Conservation (phyloP, 2,113 vertebrate genomes). For the Dipodomys merriami region DNA sequence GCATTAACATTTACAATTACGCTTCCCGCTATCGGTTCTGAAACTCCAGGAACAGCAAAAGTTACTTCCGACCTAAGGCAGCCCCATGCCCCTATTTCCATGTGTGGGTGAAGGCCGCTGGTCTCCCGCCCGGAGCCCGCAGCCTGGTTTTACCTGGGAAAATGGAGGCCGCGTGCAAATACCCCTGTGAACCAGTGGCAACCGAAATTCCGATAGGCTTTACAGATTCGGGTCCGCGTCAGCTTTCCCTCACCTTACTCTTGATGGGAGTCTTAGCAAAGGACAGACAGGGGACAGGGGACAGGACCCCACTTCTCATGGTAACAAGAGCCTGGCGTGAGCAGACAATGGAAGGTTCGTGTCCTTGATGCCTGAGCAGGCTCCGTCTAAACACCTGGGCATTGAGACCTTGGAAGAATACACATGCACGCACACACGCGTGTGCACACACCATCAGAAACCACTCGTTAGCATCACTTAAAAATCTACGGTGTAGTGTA, state of each 20-base stretch:
- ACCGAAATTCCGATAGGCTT: neutral
- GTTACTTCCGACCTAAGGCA: conserved; percentile 62
- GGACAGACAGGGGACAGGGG: neutral
- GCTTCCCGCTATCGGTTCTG: conserved; percentile 59
- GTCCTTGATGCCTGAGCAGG: neutral
- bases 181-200: neutral
- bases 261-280: neutral
- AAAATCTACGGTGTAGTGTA: neutral
- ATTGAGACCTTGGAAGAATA: neutral
- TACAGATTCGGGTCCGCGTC: neutral
- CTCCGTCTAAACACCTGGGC: neutral
- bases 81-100: neutral
- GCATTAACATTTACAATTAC: conserved; percentile 65
- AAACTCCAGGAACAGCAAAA: conserved; percentile 67
- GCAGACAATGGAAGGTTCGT: neutral
- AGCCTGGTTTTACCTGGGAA: neutral
- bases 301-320: neutral
- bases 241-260: neutral
- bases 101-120: neutral
- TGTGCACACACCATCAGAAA: conserved; percentile 52
- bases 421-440: too few species aligned
- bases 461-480: conserved; percentile 38
- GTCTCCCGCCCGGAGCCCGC: fast-evolving
- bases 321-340: neutral
- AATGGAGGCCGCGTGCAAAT: neutral